These are phyloP conservation scores for Thalassaphorura encarpata DNA, from an alignment of 1,140 invertebrate species.

Conservation along the genomic window DNA sequence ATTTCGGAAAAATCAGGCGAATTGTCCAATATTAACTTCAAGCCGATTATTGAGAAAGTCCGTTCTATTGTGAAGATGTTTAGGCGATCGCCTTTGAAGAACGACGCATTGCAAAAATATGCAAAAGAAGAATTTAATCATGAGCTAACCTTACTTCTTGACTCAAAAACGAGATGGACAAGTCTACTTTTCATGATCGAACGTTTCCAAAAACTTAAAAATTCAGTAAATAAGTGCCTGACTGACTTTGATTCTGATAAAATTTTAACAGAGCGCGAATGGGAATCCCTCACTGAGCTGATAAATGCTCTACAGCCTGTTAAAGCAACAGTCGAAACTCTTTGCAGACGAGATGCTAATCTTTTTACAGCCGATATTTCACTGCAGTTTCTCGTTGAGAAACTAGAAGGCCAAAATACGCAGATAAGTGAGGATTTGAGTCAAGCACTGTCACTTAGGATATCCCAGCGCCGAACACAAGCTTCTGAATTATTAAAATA, in stretches of 20 bases:
- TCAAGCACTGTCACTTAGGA: neutral
- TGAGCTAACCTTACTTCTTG: neutral
- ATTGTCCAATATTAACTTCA: neutral
- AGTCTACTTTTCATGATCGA: neutral
- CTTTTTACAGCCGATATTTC: neutral
- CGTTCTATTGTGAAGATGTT: neutral
- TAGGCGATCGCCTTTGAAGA: neutral
- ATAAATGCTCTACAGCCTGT: neutral
- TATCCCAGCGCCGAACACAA: neutral
- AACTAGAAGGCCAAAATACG: neutral
- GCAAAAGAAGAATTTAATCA: neutral
- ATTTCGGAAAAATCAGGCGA: neutral
- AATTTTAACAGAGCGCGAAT: neutral
- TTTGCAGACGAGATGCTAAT: neutral
- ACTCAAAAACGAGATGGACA: conserved; percentile 3
- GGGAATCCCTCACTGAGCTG: neutral
- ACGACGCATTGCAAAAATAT: neutral
- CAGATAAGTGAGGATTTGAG: neutral
- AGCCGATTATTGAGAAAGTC: neutral
- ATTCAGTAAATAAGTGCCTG: neutral
- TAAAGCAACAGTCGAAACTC: neutral
- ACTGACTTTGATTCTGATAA: neutral
- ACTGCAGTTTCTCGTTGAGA: neutral
- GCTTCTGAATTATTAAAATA: neutral
- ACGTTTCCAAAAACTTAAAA: conserved; percentile 2